These are phyloP conservation scores for Scartelaos histophorus DNA, from an alignment of 2,113 vertebrate species.

Conservation along the genomic window DNA sequence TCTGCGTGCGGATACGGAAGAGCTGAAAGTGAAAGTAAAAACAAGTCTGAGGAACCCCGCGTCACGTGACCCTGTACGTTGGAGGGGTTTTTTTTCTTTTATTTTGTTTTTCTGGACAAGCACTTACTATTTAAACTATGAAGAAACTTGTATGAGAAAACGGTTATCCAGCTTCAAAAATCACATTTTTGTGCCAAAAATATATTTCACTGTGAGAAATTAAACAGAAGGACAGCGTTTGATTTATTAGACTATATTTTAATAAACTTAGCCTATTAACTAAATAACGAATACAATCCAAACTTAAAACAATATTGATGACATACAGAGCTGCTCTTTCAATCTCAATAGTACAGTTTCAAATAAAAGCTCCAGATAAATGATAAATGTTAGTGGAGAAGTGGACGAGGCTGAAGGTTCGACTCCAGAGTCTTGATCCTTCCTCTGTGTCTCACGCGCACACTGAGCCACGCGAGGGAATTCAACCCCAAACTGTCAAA, in stretches of 20 bases:
- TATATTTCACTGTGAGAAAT: background rate
- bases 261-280: background rate
- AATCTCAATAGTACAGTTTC: background rate
- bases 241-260: conserved; percentile 22
- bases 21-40: conserved; percentile 20
- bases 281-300: background rate
- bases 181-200: background rate
- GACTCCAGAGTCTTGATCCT: conserved; percentile 58
- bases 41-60: no score
- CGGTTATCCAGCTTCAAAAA: background rate
- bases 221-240: background rate
- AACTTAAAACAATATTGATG: background rate
- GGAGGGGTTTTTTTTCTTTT: no score
- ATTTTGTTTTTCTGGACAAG: no score
- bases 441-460: conserved; percentile 65
- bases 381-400: conserved; percentile 5
- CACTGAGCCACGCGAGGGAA: conserved; percentile 74
- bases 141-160: background rate
- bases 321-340: background rate
- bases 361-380: background rate
- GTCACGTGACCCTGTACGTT: background rate
- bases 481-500: conserved; percentile 72
- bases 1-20: background rate
- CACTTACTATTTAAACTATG: no score
- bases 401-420: conserved; percentile 19